Evolutionary conservation across 2,888 invertebrate genomes (phyloP), one percentile per base, ranked within the genome.

Genomic region (Drosophila cognata): DNA sequence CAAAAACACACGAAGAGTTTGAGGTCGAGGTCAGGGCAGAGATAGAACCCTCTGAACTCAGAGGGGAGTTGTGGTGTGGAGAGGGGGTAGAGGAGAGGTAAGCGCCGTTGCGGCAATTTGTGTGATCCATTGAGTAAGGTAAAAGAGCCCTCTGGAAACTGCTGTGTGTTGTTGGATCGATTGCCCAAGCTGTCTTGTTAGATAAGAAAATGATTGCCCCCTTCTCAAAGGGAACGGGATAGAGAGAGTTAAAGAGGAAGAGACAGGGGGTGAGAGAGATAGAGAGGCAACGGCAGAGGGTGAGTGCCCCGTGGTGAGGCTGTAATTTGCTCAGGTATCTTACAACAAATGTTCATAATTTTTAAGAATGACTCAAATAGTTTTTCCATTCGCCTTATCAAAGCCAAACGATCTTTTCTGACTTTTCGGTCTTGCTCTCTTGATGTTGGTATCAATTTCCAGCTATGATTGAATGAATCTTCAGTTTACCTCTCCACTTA

Each of bases 271-370:
- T 28, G 43, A 13, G 33, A 18, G 36, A 35, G 31, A 38, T 31
- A 13, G 28, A 28, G 28, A 10, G 53, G 2, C n/a, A n/a, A 18
- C 4, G 36, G 21, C 11, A 35, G 31, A 38, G 64, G 43, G 51
- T 52, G 71, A 71, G 81, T 64, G 55, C 52, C 84, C 84, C 74
- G 82, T 59, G 60, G 87, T 50, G 84, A 62, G 76, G 70, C 73
- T 72, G 83, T 83, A 87, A 88, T 89, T 89, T 85, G 79, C 77
- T 77, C 84, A 89, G 90, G 89, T 88, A 86, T 86, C 71, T 88
- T 81, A 77, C 75, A 79, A 77, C 77, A 86, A 88, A 86, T 89
- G 89, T 84, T 89, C 86, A 89, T 88, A 89, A 89, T 89, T 89
- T 86, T 89, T 83, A 84, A 89, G 89, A 87, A 88, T 89, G 89